These are phyloP conservation scores for Urophycis tenuis DNA, from an alignment of 2,797 vertebrate genomes.

Conservation along the genomic window DNA sequence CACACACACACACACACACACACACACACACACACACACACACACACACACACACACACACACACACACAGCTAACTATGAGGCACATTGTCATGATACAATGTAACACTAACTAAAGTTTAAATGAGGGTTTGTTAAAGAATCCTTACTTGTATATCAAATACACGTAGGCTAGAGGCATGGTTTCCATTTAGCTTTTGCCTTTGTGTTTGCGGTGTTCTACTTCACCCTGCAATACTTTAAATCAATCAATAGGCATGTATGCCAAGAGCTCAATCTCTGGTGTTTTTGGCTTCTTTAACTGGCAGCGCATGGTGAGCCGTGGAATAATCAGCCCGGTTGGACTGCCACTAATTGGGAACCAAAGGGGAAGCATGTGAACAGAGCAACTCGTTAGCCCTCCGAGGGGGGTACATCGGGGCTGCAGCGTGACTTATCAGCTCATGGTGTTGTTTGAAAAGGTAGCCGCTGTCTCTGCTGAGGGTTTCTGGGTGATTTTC, in stretches of 20 bases:
- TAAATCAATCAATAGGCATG: slow-evolving; percentile 31
- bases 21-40: background rate
- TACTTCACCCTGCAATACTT: slow-evolving; percentile 36
- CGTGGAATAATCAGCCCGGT: slow-evolving; percentile 58
- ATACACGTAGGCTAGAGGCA: background rate
- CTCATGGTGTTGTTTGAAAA: background rate
- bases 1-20: slow-evolving; percentile 1
- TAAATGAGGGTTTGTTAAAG: background rate
- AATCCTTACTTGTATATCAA: background rate
- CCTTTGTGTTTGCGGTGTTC: slow-evolving; percentile 21
- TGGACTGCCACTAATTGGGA: slow-evolving; percentile 52
- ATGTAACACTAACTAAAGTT: background rate
- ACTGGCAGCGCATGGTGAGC: slow-evolving; percentile 52
- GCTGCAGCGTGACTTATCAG: background rate
- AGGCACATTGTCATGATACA: background rate
- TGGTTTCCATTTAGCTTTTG: slow-evolving; percentile 2
- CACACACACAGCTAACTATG: background rate
- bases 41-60: background rate
- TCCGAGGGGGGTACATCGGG: slow-evolving; percentile 3
- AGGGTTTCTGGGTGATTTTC: background rate
- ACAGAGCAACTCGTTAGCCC: slow-evolving; percentile 22
- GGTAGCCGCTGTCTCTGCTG: background rate
- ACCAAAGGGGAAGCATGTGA: slow-evolving; percentile 21
- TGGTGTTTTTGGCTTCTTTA: slow-evolving; percentile 34
- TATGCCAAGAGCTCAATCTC: slow-evolving; percentile 40